These are phyloP conservation scores for Drosophila seclusa DNA, from an alignment of 2,888 invertebrate species.

Conservation along the genomic window DNA sequence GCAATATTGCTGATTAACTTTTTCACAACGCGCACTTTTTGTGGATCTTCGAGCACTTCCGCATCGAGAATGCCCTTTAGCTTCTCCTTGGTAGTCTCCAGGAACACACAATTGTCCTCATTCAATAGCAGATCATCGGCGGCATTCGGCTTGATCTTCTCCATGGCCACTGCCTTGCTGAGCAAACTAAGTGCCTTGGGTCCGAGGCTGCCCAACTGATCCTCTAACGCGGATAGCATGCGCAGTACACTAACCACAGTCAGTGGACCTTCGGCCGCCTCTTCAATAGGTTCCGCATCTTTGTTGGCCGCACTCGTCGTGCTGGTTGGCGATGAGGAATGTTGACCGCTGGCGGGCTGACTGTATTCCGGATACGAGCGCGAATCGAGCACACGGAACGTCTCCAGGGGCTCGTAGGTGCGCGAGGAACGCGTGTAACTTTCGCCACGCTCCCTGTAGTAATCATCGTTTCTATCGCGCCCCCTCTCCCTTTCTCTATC, in stretches of 20 bases:
- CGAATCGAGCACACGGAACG: slow-evolving; percentile 82
- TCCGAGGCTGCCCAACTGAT: slow-evolving; percentile 92
- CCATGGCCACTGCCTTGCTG: slow-evolving; percentile 91
- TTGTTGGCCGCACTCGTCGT: slow-evolving; percentile 15
- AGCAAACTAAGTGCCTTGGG: slow-evolving; percentile 91
- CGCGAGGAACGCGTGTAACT: slow-evolving; percentile 55
- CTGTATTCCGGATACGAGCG: slow-evolving; percentile 83
- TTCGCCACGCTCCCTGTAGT: slow-evolving; percentile 26
- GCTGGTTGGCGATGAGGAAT: slow-evolving; percentile 38
- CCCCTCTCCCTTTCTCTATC: slow-evolving; percentile 1
- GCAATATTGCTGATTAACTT: slow-evolving; percentile 91
- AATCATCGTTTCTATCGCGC: slow-evolving; percentile 27
- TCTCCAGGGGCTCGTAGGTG: slow-evolving; percentile 44
- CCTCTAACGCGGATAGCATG: slow-evolving; percentile 92
- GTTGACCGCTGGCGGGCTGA: slow-evolving; percentile 43
- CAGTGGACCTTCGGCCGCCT: slow-evolving; percentile 85
- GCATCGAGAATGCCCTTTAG: slow-evolving; percentile 91
- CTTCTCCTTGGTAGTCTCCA: slow-evolving; percentile 95
- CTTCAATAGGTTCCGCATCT: slow-evolving; percentile 55
- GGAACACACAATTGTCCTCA: slow-evolving; percentile 90
- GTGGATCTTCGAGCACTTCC: slow-evolving; percentile 86
- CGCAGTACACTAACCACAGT: slow-evolving; percentile 89
- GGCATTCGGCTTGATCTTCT: slow-evolving; percentile 90
- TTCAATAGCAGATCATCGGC: slow-evolving; percentile 90
- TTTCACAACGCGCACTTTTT: slow-evolving; percentile 90